phyloP scores from a whole-genome alignment of 2,797 vertebrate species.

The Syngnathus acus region DNA sequence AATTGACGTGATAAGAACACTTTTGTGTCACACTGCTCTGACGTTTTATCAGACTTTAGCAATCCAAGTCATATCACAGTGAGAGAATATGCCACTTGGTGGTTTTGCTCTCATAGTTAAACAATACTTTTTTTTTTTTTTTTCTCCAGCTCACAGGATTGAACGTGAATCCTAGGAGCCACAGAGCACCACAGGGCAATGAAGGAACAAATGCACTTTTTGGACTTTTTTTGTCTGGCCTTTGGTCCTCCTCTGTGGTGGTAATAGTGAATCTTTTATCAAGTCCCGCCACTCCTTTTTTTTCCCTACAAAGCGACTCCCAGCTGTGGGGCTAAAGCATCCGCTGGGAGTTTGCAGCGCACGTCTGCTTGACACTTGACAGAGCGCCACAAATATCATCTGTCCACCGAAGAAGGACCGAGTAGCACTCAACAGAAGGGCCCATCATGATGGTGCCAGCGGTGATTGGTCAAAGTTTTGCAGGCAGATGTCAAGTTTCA shows the following conservation, averaged over 20 bases:
- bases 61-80: background rate
- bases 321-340: constrained; percentile 18
- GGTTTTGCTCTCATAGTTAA: background rate
- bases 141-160: constrained; percentile 68
- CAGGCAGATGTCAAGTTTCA: background rate
- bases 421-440: constrained; percentile 1
- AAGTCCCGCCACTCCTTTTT: constrained; percentile 28
- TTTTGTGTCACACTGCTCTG: background rate
- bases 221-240: constrained; percentile 29
- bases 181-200: constrained; percentile 19
- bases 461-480: background rate
- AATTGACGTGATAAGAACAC: background rate
- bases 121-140: constrained; percentile 11
- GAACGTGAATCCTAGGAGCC: constrained; percentile 58
- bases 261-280: constrained; percentile 36
- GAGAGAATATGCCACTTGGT: background rate
- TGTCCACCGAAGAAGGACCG: background rate
- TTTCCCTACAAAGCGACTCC: constrained; percentile 13
- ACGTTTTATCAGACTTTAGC: background rate
- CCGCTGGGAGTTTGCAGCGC: background rate
- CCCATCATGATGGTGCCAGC: background rate
- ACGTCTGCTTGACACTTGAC: constrained; percentile 2
- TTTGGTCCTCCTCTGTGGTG: constrained; percentile 32
- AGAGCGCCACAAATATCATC: background rate
- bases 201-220: constrained; percentile 28